These are phyloP conservation scores for Talpa occidentalis DNA, from an alignment of 2,113 vertebrate genomes.

Conservation along the genomic window DNA sequence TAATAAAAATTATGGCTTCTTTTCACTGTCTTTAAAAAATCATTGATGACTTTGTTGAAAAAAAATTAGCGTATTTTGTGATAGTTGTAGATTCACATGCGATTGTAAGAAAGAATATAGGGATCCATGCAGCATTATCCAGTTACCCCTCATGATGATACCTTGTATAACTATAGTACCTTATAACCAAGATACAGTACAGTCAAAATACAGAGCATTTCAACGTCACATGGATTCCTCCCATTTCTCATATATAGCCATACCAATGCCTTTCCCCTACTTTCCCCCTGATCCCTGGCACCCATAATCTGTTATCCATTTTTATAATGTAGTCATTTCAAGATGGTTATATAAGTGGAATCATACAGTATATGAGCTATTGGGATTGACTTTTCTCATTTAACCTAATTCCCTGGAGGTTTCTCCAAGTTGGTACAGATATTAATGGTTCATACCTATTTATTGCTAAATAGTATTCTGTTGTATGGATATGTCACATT, in stretches of 20 bases:
- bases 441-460: neutral
- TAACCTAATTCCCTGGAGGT: slow-evolving; percentile 5
- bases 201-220: neutral
- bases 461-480: neutral
- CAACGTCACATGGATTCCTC: neutral
- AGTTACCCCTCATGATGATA: neutral
- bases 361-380: neutral
- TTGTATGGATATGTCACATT: neutral
- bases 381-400: neutral
- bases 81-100: slow-evolving; percentile 21
- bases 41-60: neutral
- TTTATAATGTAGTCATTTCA: slow-evolving; percentile 49
- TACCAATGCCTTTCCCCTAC: neutral
- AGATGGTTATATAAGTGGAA: neutral
- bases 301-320: neutral
- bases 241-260: neutral
- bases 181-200: neutral
- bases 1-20: neutral
- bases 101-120: slow-evolving; percentile 4
- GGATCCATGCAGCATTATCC: neutral
- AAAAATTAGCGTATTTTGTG: neutral
- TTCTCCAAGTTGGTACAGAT: neutral
- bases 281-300: neutral
- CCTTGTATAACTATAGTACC: neutral
- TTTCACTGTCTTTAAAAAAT: slow-evolving; percentile 15